Conservation (phyloP, 1,140 invertebrate genomes). For the Delia radicum region DNA sequence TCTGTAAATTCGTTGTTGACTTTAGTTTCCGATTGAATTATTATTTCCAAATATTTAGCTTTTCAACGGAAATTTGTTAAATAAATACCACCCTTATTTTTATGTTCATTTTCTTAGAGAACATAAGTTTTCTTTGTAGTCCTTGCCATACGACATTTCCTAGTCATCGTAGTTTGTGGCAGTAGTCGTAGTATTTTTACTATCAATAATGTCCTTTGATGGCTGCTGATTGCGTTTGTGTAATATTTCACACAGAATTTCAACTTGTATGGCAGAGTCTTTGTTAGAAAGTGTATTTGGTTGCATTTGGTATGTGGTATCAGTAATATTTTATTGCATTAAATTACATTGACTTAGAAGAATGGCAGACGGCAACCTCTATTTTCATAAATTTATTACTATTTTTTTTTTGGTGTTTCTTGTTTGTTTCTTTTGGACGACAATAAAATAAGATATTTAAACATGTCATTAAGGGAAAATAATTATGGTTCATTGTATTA, state of each 20-base stretch:
- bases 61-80: too few relatives aligned
- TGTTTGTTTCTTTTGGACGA: not conserved
- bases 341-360: constrained; percentile 21
- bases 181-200: not conserved
- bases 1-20: too few relatives aligned
- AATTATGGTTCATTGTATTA: constrained; percentile 11
- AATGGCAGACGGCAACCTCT: constrained; percentile 21
- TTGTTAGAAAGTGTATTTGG: not conserved
- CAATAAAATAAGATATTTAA: not conserved
- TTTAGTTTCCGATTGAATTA: too few relatives aligned
- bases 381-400: constrained; percentile 23
- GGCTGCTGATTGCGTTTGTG: constrained; percentile 27
- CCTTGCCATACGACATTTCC: not conserved
- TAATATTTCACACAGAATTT: constrained; percentile 25
- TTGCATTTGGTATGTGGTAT: constrained; percentile 13
- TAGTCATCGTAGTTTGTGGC: not conserved
- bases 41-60: too few relatives aligned
- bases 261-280: not conserved
- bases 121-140: constrained; percentile 14
- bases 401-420: not conserved
- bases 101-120: not conserved
- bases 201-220: constrained; percentile 31
- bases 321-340: constrained; percentile 23
- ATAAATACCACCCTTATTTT: too few relatives aligned
- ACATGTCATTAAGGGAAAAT: constrained; percentile 22